Conservation (phyloP, 2,797 vertebrate genomes). For the Enteromius radiatus region DNA sequence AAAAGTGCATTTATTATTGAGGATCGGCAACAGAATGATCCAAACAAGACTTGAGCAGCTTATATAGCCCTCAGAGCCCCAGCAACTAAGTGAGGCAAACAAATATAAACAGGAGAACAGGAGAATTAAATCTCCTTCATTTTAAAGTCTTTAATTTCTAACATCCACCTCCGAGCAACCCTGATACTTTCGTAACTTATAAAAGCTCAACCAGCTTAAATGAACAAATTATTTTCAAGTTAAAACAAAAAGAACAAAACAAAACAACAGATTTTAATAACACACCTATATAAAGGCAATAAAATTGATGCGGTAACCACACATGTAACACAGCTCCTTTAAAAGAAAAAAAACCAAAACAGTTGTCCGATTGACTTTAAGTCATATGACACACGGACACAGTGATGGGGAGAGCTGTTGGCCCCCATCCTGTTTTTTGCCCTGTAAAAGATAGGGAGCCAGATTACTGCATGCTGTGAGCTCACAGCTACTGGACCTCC, state of each 20-base stretch:
- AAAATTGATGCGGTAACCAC: slow-evolving; percentile 61
- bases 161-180: slow-evolving; percentile 54
- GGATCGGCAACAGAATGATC: slow-evolving; percentile 65
- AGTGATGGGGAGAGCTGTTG: slow-evolving; percentile 21
- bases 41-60: slow-evolving; percentile 56
- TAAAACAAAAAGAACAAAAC: slow-evolving; percentile 69
- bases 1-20: slow-evolving; percentile 84
- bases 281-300: slow-evolving; percentile 68
- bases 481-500: slow-evolving; percentile 54
- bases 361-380: slow-evolving; percentile 51
- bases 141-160: slow-evolving; percentile 41
- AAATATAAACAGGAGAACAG: slow-evolving; percentile 28
- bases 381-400: slow-evolving; percentile 41
- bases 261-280: slow-evolving; percentile 64
- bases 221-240: slow-evolving; percentile 58
- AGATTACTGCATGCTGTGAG: slow-evolving; percentile 25
- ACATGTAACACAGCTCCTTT: slow-evolving; percentile 70
- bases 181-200: slow-evolving; percentile 42
- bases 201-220: slow-evolving; percentile 47
- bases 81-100: slow-evolving; percentile 47
- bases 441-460: slow-evolving; percentile 41
- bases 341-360: slow-evolving; percentile 38
- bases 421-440: slow-evolving; percentile 38
- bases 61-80: slow-evolving; percentile 51
- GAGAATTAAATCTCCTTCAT: slow-evolving; percentile 13